Evolutionary conservation across 2,888 invertebrate genomes (phyloP).

Genomic region (Eugnorisma glareosa): DNA sequence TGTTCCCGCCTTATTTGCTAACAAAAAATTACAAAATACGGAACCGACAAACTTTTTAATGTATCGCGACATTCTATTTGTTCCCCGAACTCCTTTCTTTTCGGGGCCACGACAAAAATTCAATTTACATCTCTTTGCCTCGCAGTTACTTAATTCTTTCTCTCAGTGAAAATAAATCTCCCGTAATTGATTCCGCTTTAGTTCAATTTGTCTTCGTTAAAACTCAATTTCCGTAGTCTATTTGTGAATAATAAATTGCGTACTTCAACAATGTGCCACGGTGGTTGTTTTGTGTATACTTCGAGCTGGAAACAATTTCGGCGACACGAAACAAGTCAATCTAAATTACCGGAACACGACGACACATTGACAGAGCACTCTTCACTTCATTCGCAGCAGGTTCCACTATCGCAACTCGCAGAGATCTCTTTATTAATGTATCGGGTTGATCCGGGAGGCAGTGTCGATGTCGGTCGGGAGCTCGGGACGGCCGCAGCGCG

Average conservation of each 20-base stretch:
- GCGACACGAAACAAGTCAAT: conserved; percentile 83
- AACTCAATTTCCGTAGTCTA: conserved; percentile 89
- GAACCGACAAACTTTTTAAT: conserved; percentile 76
- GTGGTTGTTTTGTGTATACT: conserved; percentile 79
- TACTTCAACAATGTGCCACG: conserved; percentile 82
- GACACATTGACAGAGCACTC: conserved; percentile 69
- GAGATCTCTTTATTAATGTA: conserved; percentile 71
- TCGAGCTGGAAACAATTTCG: conserved; percentile 79
- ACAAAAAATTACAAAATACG: conserved; percentile 71
- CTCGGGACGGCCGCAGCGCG: conserved; percentile 10
- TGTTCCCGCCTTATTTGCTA: conserved; percentile 59
- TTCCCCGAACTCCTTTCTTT: conserved; percentile 76
- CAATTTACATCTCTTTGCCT: conserved; percentile 87
- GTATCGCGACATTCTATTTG: conserved; percentile 75
- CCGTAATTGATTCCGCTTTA: conserved; percentile 89
- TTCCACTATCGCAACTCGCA: conserved; percentile 55
- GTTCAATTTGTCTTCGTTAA: conserved; percentile 90
- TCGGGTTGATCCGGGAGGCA: conserved; percentile 39
- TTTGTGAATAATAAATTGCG: conserved; percentile 89
- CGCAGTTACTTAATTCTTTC: conserved; percentile 88
- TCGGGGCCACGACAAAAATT: conserved; percentile 84
- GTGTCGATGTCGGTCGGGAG: not conserved
- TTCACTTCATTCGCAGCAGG: conserved; percentile 61
- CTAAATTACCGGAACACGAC: conserved; percentile 79
- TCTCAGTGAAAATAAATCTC: conserved; percentile 88